Evolutionary conservation across 2,797 vertebrate species (phyloP), one percentile per base, ranked within the genome.

Genomic region (Neosilurus hyrtlii): DNA sequence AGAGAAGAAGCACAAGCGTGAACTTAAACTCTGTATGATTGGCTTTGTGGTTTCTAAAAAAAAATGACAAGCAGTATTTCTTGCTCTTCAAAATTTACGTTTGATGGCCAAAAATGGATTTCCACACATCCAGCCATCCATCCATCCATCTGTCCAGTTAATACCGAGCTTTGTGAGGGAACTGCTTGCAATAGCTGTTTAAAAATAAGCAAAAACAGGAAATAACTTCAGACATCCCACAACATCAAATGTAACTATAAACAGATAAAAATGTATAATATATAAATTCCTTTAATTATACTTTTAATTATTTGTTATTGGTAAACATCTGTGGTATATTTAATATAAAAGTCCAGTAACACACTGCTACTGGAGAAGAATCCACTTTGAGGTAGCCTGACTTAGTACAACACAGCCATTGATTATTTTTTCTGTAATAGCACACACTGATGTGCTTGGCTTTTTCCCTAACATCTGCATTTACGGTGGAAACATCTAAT

Each of bases 401-500:
- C 57, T 61, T 76, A 22, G 43, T 35, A 61, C 57, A 56, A 61
- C 57, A 62, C 35, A 3, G 57, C 22, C 57, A 76, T 61, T 59
- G 57, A 62, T 76, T 76, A 61, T 62, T 61, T 62, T 62, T 78
- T n/a, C 59, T 51, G 22, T 78, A 78, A 78, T 9, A 51, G 59
- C 37, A 63, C 59, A 51, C 37, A 9, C 37, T 51, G 24, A 14
- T 79, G 61, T 66, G 8, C 30, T 66, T 66, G 52, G 52, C 65
- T 79, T 30, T 59, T 52, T 30, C 65, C 15, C n/a, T 22, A 54
- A 79, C 61, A 79, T 43, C 62, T 52, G 24, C 76, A 79, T 79
- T 79, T 79, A 52, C 43, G 30, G 15, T 78, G 76, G 43, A 65
- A 79, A 59, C 67, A 54, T 51, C 82, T 83, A 72, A 79, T 72